A percentile compares a stretch with the other conserved stretches of the same genome.
phyloP scores from a whole-genome alignment of 2,113 vertebrate species.

The Hippocampus abdominalis region DNA sequence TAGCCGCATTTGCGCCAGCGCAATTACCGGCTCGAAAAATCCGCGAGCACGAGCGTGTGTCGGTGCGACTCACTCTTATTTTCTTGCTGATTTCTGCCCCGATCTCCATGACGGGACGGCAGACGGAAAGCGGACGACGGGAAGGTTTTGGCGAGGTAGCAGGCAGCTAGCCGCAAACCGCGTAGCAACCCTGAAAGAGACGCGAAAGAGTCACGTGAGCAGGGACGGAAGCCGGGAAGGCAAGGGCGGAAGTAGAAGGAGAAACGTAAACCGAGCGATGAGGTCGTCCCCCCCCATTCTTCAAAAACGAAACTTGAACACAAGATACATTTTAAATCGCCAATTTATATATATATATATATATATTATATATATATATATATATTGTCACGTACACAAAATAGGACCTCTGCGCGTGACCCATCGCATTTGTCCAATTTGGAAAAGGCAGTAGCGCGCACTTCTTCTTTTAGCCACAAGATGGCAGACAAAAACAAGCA shows the following conservation, averaged over 20 bases:
- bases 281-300: too few species aligned
- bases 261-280: too few species aligned
- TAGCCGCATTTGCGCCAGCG: background rate
- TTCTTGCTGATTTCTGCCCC: slow-evolving; percentile 79
- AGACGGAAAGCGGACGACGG: background rate
- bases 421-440: too few species aligned
- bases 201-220: slow-evolving; percentile 22
- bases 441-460: background rate
- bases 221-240: background rate
- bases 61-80: slow-evolving; percentile 65
- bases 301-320: too few species aligned
- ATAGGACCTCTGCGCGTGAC: too few species aligned
- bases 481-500: slow-evolving; percentile 40
- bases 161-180: background rate
- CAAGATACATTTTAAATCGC: too few species aligned
- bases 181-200: background rate
- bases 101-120: slow-evolving; percentile 67
- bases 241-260: background rate
- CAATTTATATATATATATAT: too few species aligned
- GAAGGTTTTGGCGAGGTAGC: too few species aligned
- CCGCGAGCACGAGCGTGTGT: too few species aligned
- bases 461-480: slow-evolving; percentile 33
- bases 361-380: too few species aligned
- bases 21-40: background rate
- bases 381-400: too few species aligned